A percentile compares a stretch with the other conserved stretches of the same genome.
These are phyloP conservation scores for Hoplostethus atlanticus DNA, from an alignment of 2,797 vertebrate species.

Conservation along the genomic window DNA sequence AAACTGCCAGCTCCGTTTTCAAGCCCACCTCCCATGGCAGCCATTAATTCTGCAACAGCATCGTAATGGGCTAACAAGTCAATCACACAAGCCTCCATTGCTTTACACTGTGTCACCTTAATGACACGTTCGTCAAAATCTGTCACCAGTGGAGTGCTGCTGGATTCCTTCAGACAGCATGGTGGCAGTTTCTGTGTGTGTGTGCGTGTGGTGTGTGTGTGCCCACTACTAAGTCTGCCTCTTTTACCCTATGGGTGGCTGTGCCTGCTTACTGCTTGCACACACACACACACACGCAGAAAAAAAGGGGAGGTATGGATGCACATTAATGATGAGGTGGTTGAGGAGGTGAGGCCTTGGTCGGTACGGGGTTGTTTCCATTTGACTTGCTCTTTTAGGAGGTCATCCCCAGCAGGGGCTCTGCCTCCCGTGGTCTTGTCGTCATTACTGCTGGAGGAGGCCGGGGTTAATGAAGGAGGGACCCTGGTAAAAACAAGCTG, in stretches of 20 bases:
- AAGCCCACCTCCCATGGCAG: conserved; percentile 89
- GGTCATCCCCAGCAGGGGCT: conserved; percentile 78
- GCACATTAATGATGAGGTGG: conserved; percentile 63
- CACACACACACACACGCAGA: conserved; percentile 1
- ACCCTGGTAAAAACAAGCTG: conserved; percentile 85
- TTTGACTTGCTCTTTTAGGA: conserved; percentile 87
- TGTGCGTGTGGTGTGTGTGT: conserved; percentile 35
- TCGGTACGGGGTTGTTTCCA: conserved; percentile 81
- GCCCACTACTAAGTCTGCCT: conserved; percentile 64
- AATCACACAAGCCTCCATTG: conserved; percentile 88
- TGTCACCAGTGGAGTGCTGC: conserved; percentile 86
- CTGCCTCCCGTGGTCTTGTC: conserved; percentile 83
- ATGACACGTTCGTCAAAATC: conserved; percentile 91
- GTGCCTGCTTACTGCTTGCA: conserved; percentile 42
- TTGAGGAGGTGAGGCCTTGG: conserved; percentile 50
- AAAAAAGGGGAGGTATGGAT: conserved; percentile 60
- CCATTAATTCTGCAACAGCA: conserved; percentile 92
- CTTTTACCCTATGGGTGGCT: conserved; percentile 56
- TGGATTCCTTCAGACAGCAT: conserved; percentile 84
- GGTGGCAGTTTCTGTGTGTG: conserved; percentile 74
- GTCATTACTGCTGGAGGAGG: conserved; percentile 86
- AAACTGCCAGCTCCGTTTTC: conserved; percentile 88
- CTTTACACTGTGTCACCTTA: conserved; percentile 91
- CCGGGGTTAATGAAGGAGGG: conserved; percentile 86
- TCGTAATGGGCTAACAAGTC: conserved; percentile 93